Evolutionary conservation across 2,113 vertebrate genomes (phyloP).

Genomic region (Brevimyrus niger): DNA sequence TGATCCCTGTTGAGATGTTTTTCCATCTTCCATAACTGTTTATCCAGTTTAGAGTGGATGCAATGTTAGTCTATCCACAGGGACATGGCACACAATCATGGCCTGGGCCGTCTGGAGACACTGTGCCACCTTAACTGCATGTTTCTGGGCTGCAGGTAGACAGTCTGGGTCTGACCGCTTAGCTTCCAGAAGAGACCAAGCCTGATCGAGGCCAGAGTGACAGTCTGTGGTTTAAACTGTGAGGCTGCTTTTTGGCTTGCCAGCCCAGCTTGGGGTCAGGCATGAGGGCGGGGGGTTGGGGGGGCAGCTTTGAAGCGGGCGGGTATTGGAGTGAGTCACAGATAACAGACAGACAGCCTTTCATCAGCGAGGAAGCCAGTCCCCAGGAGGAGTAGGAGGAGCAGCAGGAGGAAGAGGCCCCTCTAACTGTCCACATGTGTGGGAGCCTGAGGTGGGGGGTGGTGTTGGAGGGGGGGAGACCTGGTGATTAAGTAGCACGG

Average conservation of each 20-base stretch:
- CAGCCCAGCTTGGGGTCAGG: slow-evolving; percentile 2
- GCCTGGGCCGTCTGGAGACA: background rate
- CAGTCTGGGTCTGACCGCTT: background rate
- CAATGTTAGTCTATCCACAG: background rate
- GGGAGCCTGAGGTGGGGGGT: background rate
- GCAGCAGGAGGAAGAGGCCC: slow-evolving; percentile 12
- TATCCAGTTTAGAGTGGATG: background rate
- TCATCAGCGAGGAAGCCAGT: slow-evolving; percentile 13
- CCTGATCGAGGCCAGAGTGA: background rate
- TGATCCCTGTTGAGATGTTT: background rate
- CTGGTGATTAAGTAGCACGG: background rate
- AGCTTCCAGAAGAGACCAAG: background rate
- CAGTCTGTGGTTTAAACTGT: background rate
- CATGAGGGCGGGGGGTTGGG: background rate
- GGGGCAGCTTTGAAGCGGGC: slow-evolving; percentile 6
- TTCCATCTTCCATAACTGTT: background rate
- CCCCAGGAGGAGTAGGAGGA: background rate
- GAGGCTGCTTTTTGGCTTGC: background rate
- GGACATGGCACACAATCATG: background rate
- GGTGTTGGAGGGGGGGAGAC: background rate
- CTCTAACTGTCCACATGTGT: slow-evolving; percentile 23
- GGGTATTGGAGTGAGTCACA: slow-evolving; percentile 5
- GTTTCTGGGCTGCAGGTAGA: background rate
- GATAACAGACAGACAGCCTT: slow-evolving; percentile 12
- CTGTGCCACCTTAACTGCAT: background rate